These are phyloP conservation scores for Amorpha juglandis DNA, from an alignment of 2,888 invertebrate species.

Conservation along the genomic window DNA sequence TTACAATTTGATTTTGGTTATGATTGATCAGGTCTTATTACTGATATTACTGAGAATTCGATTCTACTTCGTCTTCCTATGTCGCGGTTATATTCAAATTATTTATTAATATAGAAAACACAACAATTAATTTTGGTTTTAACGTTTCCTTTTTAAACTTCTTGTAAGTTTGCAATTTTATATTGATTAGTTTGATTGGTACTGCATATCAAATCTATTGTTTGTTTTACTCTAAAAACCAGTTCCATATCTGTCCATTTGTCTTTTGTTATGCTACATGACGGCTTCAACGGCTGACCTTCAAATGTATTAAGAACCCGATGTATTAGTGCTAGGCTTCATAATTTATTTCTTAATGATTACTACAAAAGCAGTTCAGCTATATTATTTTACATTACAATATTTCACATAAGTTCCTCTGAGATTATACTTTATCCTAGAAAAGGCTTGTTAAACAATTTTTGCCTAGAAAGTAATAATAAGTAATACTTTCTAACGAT, in stretches of 20 bases:
- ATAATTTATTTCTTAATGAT: not conserved
- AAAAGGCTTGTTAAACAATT: no score
- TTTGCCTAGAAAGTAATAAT: no score
- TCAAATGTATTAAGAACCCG: not conserved
- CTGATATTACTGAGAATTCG: no score
- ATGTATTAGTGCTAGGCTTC: not conserved
- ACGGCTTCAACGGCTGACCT: not conserved
- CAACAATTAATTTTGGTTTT: not conserved
- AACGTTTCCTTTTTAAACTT: not conserved
- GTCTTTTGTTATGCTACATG: slow-evolving; percentile 2
- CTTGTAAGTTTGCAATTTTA: not conserved
- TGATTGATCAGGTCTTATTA: not conserved
- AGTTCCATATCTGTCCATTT: slow-evolving; percentile 2
- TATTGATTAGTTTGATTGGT: not conserved
- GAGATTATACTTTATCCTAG: no score
- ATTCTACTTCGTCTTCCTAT: not conserved
- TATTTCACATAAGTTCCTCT: no score
- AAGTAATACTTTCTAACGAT: no score
- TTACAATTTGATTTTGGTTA: not conserved
- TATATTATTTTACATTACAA: no score
- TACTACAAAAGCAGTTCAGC: not conserved
- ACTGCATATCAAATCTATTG: not conserved
- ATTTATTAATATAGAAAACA: no score
- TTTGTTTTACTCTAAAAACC: not conserved
- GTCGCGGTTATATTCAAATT: not conserved